Base-by-base conservation (phyloP, 2,113 vertebrate species). In the Elaphurus davidianus region DNA sequence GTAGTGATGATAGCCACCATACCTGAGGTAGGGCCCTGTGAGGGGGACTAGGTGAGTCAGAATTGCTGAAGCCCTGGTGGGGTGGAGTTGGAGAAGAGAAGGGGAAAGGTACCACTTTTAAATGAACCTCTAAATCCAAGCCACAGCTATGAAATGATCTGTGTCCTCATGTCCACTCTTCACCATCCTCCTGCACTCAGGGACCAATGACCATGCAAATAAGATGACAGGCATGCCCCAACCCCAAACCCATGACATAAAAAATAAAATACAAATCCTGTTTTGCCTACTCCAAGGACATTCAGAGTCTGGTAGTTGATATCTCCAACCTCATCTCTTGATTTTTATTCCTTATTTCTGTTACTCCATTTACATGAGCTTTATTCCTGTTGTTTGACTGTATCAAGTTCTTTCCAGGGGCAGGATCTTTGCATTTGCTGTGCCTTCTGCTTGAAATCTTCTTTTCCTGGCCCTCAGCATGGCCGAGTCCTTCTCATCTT, bases 1-100 rank as follows among this genome's bases (percentile, higher is more conserved):
- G 33, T n/a, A 47, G 17, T 25, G 7, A 28, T 3, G 43, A 33
- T 12, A 7, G 12, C 0, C 4, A 0, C n/a, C 13, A 2, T 15
- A 12, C 7, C 60, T 9, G 14, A 40, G 55, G 64, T 54, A 57
- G 21, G 23, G 40, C 67, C 43, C 33, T 40, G 1, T 11, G 59
- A 5, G 5, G 52, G 76, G 54, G 2, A 7, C 43, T 59, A 27
- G 30, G n/a, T 28, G n/a, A 33, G 54, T 93, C 25, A 91, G 90
- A 89, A 33, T 3, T 78, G n/a, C 12, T 78, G 67, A n/a, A 76
- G 27, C 10, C 25, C 7, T 60, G 1, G 6, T 60, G 21, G 13
- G 5, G 2, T 27, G 7, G n/a, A 16, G 8, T 1, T 33, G 45
- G 15, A 19, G 21, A 21, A 60, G 60, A 33, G 36, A 23, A 45